Conservation (phyloP, 2,888 invertebrate genomes). For the Acleris literana region DNA sequence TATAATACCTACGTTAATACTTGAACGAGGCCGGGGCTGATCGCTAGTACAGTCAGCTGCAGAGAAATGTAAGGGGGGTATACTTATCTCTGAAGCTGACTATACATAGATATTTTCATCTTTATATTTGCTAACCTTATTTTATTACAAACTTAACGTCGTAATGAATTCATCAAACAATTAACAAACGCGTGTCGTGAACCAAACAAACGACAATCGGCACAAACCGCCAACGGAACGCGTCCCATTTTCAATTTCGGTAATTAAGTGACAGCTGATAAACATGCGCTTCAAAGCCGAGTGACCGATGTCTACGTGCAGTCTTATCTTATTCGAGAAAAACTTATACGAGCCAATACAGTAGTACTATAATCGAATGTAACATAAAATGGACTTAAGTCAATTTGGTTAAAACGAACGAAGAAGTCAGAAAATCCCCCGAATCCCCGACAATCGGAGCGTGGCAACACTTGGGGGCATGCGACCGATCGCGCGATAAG, state of each 20-base stretch:
- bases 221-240: constrained; percentile 42
- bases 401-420: constrained; percentile 36
- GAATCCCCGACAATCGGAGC: constrained; percentile 63
- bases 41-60: too few species aligned
- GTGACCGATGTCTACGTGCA: too few species aligned
- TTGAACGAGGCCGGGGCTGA: too few species aligned
- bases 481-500: constrained; percentile 67
- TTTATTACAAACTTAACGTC: constrained; percentile 2
- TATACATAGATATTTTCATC: too few species aligned
- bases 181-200: constrained; percentile 20
- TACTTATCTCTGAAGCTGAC: too few species aligned
- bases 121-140: too few species aligned
- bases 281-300: constrained; percentile 21
- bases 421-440: constrained; percentile 55
- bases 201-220: constrained; percentile 46
- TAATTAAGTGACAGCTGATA: constrained; percentile 77
- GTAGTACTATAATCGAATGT: too few species aligned
- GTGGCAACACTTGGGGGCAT: constrained; percentile 71
- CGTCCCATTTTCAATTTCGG: constrained; percentile 67
- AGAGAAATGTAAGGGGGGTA: too few species aligned
- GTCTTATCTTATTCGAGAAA: too few species aligned
- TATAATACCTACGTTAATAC: too few species aligned
- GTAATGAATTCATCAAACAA: constrained; percentile 12
- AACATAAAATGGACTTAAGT: too few species aligned
- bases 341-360: too few species aligned